Evolutionary conservation across 1,140 invertebrate species (phyloP).

Genomic region (Drosophila elegans): DNA sequence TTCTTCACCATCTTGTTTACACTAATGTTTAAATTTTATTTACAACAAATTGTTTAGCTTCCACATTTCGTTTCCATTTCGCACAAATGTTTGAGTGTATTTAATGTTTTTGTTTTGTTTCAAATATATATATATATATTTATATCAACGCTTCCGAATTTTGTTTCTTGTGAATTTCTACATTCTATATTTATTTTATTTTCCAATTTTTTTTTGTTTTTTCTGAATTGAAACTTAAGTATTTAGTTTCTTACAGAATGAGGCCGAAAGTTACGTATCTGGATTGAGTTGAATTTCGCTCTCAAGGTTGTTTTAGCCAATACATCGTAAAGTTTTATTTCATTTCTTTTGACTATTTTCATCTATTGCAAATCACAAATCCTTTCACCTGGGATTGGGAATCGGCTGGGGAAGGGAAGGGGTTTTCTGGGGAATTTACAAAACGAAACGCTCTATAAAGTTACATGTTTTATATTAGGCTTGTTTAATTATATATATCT

Average conservation of each 20-base stretch:
- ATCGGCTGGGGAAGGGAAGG: conserved; percentile 6
- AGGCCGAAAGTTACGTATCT: conserved; percentile 85
- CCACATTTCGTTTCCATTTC: conserved; percentile 65
- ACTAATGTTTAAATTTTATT: conserved; percentile 81
- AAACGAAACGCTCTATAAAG: conserved; percentile 76
- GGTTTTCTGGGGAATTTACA: conserved; percentile 53
- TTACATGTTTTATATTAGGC: conserved; percentile 65
- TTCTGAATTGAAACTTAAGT: conserved; percentile 57
- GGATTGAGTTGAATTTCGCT: conserved; percentile 71
- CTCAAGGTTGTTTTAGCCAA: conserved; percentile 34
- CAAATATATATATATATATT: conserved; percentile 53
- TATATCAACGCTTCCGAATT: conserved; percentile 50
- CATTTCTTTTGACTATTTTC: conserved; percentile 49
- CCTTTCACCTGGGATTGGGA: conserved; percentile 30
- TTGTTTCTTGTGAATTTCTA: conserved; percentile 60
- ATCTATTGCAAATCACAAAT: conserved; percentile 43
- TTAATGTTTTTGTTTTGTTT: conserved; percentile 39
- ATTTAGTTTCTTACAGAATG: conserved; percentile 83
- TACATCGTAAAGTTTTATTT: conserved; percentile 25
- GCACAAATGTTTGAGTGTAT: conserved; percentile 55
- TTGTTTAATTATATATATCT: conserved; percentile 75
- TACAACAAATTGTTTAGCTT: conserved; percentile 83
- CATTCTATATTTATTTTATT: conserved; percentile 29
- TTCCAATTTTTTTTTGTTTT: conserved; percentile 13
- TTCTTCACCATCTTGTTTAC: conserved; percentile 58